Evolutionary conservation across 2,797 vertebrate species (phyloP), one percentile per base, ranked within the genome.

Genomic region (Xenopus petersii): DNA sequence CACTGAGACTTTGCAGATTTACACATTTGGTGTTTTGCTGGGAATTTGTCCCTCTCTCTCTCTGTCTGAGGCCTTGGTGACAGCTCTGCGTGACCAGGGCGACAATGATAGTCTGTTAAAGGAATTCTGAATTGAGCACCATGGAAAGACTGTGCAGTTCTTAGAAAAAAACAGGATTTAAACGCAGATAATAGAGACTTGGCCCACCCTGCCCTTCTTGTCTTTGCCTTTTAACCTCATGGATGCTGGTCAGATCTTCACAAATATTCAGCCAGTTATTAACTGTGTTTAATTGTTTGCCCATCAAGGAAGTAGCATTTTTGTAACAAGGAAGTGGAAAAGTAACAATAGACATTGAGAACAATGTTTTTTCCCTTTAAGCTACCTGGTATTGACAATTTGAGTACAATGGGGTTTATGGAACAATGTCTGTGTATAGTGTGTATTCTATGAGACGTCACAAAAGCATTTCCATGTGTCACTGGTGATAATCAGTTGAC

Each of bases 71-170:
- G 36, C n/a, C 15, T 47, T 17, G 11, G 62, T 46, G 33, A 64
- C 33, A 64, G 62, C 62, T 46, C 12, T 46, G 62, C 62, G 62
- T 64, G 62, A 64, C 33, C 62, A 46, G 62, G 62, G 62, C 3
- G n/a, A 64, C 62, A 64, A 64, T 64, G 13, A 62, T 13, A 33
- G 1, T 21, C 62, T 47, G 24, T 64, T 13, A 46, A 64, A 64
- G 62, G 62, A 16, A 64, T 47, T n/a, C 33, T 64, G 33, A 17
- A 30, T 11, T 36, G 61, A 63, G 26, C 61, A 21, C 61, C 30
- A 15, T 10, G 3, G 26, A 63, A 12, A 12, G 13, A 36, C 17
- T 61, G 7, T 26, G 24, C 21, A 21, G 3, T 56, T 56, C 54
- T 56, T 7, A 56, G n/a, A 60, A 5, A 60, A 60, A 61, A 10